Evolutionary conservation across 2,113 vertebrate species (phyloP), one percentile per base, ranked within the genome.

Genomic region (Notothenia rossii): DNA sequence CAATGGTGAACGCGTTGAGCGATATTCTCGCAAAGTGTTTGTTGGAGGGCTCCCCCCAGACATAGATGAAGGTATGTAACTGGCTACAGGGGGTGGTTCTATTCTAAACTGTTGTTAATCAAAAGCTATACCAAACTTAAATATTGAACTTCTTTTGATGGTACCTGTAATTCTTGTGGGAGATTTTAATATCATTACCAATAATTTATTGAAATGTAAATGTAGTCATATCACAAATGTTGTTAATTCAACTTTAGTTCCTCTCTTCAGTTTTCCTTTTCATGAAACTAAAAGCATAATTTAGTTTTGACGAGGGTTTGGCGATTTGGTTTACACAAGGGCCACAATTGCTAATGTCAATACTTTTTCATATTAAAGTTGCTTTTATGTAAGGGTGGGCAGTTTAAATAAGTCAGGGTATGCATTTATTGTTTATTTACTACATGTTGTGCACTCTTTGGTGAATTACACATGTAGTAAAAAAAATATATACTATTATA

Each of bases 1-100:
- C 89, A 99, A 99, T 2, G 98, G 98, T 56, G 98, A 99, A 85
- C 94, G 97, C 13, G 97, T 99, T 66, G 98, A 99, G 53, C 96
- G 98, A 3, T 99, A 97, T 49, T 99, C 98, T 17, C 97, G 98
- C 2, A 99, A 99, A 62, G 98, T 99, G 89, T 99, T 99, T 72
- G 98, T 99, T 0, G 98, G 98, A 2, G 98, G 98, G 55, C 92
- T 99, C 65, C 98, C 98, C 48, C 98, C 98, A 0, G 98, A 99
- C 88, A 99, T 99, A 56, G 98, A 99, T 55, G 98, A 99, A 99
- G 98, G 98, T 99, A 5, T 33, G 36, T 49, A 0, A 8, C 5
- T 40, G 2, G 12, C 11, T 18, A 10, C 11, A 51, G 36, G 25
- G 12, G 10, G 50, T 45, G 14, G n/a, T 33, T 69, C 4, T 36